Base-by-base conservation (phyloP, 1,140 invertebrate species). In the Drosophila punjabiensis region DNA sequence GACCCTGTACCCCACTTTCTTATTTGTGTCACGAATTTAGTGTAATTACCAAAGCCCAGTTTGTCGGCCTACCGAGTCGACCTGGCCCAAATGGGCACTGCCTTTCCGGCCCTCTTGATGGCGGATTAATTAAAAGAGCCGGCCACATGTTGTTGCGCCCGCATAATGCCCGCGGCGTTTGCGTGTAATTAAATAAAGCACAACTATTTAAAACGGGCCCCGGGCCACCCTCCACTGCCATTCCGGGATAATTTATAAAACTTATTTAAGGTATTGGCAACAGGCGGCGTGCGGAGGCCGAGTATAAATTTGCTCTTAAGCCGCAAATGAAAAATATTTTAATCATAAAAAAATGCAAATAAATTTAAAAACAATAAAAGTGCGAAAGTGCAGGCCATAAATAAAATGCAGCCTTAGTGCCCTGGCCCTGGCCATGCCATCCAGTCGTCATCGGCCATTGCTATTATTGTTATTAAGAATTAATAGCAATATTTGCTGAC, bases 401-500 rank as follows among this genome's bases (percentile, higher is more conserved):
- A 80, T 80, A 79, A 79, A 79, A 47, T 60, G 76, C 76, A 79
- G 76, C 50, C 66, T 71, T 71, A 71, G 66, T 60, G 52, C n/a
- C n/a, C 10, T 5, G 24, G 50, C 20, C n/a, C 50, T 13, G 53
- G 35, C 33, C 53, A 58, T 39, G 55, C 55, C 55, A 39, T 8
- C 9, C 67, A 71, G 55, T 43, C 76, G 41, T 71, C 66, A 76
- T 33, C 48, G 39, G 9, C 8, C 61, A 16, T 30, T 78, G 45
- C 45, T 79, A 78, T 78, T 76, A 53, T 73, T 80, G 74, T 79
- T 88, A 71, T 84, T 89, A 78, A 81, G 82, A 76, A 88, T 89
- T 89, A 88, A 88, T 88, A 88, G 71, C 80, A 80, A 87, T 73
- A 88, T 86, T 87, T 87, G 62, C 78, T 82, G 75, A 62, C 16